Evolutionary conservation across 1,140 invertebrate genomes (phyloP).

Genomic region (Anastrepha ludens): DNA sequence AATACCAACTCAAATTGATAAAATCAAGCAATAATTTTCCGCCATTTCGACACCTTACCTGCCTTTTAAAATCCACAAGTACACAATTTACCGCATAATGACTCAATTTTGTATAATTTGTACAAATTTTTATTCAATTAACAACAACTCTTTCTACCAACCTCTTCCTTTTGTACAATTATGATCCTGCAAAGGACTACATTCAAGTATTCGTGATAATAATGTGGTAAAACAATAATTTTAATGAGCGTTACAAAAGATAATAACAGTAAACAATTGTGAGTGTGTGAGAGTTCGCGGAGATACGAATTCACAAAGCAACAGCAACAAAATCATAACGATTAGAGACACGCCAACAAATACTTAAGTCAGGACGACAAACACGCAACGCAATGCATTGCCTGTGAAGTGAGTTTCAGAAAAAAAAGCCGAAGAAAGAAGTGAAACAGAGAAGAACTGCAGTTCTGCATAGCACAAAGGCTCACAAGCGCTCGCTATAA

Average conservation of each 20-base stretch:
- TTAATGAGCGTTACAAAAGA: conserved; percentile 50
- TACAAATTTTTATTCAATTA: conserved; percentile 47
- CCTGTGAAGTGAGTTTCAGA: not conserved
- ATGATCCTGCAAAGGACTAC: too few species aligned
- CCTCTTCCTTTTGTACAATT: not conserved
- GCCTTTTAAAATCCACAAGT: not conserved
- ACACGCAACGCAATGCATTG: conserved; percentile 28
- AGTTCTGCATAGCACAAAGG: not conserved
- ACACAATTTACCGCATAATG: not conserved
- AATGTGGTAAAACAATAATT: conserved; percentile 47
- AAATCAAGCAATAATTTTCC: not conserved
- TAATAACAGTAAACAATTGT: conserved; percentile 40
- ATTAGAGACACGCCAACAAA: conserved; percentile 49
- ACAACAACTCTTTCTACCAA: conserved; percentile 18
- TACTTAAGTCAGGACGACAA: conserved; percentile 6
- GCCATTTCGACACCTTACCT: not conserved
- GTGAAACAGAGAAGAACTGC: too few species aligned
- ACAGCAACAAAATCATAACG: not conserved
- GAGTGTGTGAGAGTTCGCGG: not conserved
- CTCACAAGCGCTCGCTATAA: not conserved
- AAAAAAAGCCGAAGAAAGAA: not conserved
- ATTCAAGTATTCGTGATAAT: conserved; percentile 1
- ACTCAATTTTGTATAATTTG: conserved; percentile 45
- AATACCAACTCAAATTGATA: not conserved
- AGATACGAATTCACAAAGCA: conserved; percentile 25